phyloP scores from a whole-genome alignment of 1,140 invertebrate species.

The Propsilocerus akamusi region DNA sequence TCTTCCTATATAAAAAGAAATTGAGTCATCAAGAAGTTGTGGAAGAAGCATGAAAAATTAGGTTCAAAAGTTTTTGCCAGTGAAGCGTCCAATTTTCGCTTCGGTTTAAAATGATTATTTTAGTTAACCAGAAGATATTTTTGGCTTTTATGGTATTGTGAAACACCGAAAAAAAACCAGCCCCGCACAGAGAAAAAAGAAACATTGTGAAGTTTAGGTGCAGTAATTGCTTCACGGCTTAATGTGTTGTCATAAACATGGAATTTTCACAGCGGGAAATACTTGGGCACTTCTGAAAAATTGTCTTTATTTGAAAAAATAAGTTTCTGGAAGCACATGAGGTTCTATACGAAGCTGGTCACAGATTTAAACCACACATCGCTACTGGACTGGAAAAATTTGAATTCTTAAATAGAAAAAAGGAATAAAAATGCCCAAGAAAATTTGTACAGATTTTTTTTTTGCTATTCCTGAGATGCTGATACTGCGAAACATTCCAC shows the following conservation, averaged over 20 bases:
- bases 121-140: slow-evolving; percentile 1
- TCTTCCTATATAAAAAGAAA: background rate
- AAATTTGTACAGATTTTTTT: no score
- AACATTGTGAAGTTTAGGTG: background rate
- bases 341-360: no score
- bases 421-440: no score
- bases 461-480: no score
- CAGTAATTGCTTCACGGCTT: background rate
- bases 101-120: slow-evolving; percentile 1
- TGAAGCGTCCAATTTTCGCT: background rate
- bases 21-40: background rate
- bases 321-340: no score
- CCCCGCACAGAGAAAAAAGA: background rate
- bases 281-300: background rate
- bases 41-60: background rate
- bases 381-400: no score
- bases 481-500: no score
- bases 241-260: slow-evolving; percentile 1
- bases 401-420: no score
- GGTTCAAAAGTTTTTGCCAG: background rate
- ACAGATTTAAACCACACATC: no score
- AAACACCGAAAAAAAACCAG: background rate
- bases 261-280: background rate
- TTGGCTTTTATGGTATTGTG: background rate
- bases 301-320: no score